Evolutionary conservation across 2,113 vertebrate genomes (phyloP).

Genomic region (Hemichromis elongatus): DNA sequence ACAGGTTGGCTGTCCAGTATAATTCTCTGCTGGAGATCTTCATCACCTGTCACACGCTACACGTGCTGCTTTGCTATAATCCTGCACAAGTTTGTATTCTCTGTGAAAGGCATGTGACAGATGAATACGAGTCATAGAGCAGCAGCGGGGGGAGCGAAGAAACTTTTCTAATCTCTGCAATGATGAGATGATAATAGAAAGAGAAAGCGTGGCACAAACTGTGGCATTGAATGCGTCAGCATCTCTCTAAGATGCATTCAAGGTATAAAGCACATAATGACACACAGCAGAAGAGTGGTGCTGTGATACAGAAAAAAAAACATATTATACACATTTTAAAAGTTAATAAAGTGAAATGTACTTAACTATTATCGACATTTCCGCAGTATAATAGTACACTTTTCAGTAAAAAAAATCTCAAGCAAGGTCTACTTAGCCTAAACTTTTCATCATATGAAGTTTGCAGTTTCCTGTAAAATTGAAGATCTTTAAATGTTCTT

Average conservation of each 20-base stretch:
- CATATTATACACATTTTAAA: not conserved
- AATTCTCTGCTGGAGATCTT: constrained; percentile 26
- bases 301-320: not conserved
- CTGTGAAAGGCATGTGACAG: not conserved
- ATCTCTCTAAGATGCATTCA: not conserved
- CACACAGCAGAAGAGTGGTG: not conserved
- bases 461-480: not conserved
- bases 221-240: constrained; percentile 1
- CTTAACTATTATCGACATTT: not conserved
- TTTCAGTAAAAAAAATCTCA: not conserved
- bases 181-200: constrained; percentile 49
- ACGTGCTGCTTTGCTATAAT: not conserved
- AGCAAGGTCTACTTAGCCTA: not conserved
- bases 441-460: not conserved
- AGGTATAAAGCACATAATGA: not conserved
- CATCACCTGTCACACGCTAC: constrained; percentile 16
- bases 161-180: constrained; percentile 47
- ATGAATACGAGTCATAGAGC: constrained; percentile 12
- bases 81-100: not conserved
- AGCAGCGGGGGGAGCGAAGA: constrained; percentile 30
- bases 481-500: not conserved
- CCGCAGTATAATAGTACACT: not conserved
- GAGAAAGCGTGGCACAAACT: not conserved
- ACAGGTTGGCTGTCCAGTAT: constrained; percentile 12
- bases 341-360: not conserved